Conservation (phyloP, 1,140 invertebrate species). For the Anastrepha ludens region DNA sequence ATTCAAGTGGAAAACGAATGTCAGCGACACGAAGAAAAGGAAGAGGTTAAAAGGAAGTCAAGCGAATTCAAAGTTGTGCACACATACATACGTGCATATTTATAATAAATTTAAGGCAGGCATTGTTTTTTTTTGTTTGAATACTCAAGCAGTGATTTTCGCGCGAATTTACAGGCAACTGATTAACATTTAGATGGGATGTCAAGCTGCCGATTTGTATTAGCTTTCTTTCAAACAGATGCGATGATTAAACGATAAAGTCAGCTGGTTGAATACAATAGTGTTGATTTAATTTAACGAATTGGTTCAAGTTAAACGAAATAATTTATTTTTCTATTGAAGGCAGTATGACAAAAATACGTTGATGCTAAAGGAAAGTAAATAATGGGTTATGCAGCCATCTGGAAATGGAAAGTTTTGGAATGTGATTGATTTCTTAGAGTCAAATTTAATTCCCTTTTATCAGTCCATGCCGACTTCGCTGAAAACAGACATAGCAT, state of each 20-base stretch:
- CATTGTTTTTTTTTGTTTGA: background rate
- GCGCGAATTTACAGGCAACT: background rate
- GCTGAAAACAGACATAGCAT: too few relatives aligned
- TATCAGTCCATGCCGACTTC: too few relatives aligned
- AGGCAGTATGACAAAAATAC: background rate
- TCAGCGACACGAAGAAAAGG: background rate
- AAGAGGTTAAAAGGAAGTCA: slow-evolving; percentile 33
- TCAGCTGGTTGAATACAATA: background rate
- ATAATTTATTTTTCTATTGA: background rate
- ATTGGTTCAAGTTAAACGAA: background rate
- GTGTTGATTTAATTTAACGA: background rate
- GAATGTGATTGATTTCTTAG: too few relatives aligned
- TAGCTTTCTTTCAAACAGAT: background rate
- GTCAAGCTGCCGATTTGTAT: slow-evolving; percentile 40
- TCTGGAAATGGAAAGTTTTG: too few relatives aligned
- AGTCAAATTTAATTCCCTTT: too few relatives aligned
- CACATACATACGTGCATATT: background rate
- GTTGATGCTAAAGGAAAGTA: too few relatives aligned
- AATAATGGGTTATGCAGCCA: too few relatives aligned
- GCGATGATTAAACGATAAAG: background rate
- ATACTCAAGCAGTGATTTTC: background rate
- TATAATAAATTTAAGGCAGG: background rate
- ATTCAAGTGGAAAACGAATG: slow-evolving; percentile 25
- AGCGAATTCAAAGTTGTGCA: background rate
- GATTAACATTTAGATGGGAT: slow-evolving; percentile 44